Conservation (phyloP, 2,113 vertebrate genomes). For the Coptodon rendalli region DNA sequence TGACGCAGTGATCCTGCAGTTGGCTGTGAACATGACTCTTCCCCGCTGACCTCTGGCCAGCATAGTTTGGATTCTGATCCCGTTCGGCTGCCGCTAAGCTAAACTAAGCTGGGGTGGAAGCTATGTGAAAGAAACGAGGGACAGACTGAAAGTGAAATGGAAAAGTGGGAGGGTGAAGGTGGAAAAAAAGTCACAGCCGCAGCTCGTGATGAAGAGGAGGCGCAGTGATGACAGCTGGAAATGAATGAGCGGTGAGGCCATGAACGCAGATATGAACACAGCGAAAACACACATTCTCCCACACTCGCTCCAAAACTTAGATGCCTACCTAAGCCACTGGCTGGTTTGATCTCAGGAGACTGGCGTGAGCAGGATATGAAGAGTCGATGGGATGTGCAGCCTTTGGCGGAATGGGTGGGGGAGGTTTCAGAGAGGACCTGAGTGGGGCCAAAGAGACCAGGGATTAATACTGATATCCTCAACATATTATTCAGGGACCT, state of each 20-base stretch:
- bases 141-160: background rate
- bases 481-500: background rate
- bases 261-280: background rate
- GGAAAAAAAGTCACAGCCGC: background rate
- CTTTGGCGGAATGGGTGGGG: slow-evolving; percentile 69
- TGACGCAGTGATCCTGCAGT: background rate
- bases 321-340: slow-evolving; percentile 83
- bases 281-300: background rate
- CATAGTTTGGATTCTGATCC: slow-evolving; percentile 43
- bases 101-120: slow-evolving; percentile 21
- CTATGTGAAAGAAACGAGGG: background rate
- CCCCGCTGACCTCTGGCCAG: slow-evolving; percentile 15
- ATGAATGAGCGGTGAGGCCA: slow-evolving; percentile 1
- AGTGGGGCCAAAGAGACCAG: slow-evolving; percentile 8
- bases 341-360: slow-evolving; percentile 86
- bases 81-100: background rate
- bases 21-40: background rate
- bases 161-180: background rate
- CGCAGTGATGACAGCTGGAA: slow-evolving; percentile 3
- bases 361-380: slow-evolving; percentile 87
- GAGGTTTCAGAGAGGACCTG: slow-evolving; percentile 92
- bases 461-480: background rate
- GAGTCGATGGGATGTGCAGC: slow-evolving; percentile 82
- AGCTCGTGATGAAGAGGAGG: background rate
- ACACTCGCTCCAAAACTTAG: background rate